phyloP scores from a whole-genome alignment of 2,113 vertebrate genomes.

The Tretioscincus oriximinensis region DNA sequence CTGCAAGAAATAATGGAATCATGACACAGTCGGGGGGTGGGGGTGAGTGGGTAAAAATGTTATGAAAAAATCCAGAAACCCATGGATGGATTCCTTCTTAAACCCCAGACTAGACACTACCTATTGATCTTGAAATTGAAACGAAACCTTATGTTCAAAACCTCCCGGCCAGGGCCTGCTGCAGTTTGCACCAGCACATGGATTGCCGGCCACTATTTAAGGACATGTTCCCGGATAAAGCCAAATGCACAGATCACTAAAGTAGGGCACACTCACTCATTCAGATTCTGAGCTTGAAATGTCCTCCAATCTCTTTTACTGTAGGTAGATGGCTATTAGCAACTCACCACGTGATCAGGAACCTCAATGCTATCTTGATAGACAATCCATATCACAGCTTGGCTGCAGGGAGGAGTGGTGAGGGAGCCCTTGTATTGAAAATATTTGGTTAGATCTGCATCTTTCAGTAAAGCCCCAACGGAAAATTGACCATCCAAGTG shows the following conservation, averaged over 20 bases:
- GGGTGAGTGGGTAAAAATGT: neutral
- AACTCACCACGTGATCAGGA: slow-evolving; percentile 61
- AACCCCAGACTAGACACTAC: neutral
- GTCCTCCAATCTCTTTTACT: too few relatives aligned
- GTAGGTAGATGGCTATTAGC: neutral
- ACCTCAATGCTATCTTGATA: slow-evolving; percentile 65
- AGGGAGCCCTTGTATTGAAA: slow-evolving; percentile 72
- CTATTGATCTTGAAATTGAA: neutral
- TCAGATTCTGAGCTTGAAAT: too few relatives aligned
- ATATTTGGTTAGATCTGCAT: slow-evolving; percentile 40
- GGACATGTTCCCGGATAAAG: too few relatives aligned
- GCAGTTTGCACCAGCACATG: too few relatives aligned
- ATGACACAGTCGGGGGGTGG: neutral
- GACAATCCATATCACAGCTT: slow-evolving; percentile 72
- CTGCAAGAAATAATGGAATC: neutral
- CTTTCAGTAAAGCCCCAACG: slow-evolving; percentile 58
- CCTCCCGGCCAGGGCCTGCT: too few relatives aligned
- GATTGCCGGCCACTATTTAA: too few relatives aligned
- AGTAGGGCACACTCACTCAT: too few relatives aligned
- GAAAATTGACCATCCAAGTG: neutral
- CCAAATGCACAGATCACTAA: too few relatives aligned
- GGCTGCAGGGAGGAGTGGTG: slow-evolving; percentile 67
- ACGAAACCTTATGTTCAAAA: neutral
- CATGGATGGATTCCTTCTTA: neutral
- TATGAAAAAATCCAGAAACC: neutral